phyloP scores from a whole-genome alignment of 2,797 vertebrate species.

The Sardinella longiceps region DNA sequence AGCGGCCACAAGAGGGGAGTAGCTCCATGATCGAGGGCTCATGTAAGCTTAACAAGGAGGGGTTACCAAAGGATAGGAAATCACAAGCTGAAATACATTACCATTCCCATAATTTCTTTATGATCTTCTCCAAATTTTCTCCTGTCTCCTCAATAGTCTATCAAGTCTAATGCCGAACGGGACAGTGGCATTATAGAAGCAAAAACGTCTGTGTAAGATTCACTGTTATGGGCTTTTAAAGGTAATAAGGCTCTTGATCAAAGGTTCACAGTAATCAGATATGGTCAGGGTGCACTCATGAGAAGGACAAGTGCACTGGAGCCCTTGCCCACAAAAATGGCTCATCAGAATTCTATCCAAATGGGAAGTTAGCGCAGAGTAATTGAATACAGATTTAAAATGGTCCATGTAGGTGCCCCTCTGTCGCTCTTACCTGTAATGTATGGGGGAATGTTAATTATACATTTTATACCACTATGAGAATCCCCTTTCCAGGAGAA shows the following conservation, averaged over 20 bases:
- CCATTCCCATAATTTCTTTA: constrained; percentile 60
- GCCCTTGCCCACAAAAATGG: constrained; percentile 68
- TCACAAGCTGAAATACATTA: constrained; percentile 58
- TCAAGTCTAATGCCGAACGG: constrained; percentile 59
- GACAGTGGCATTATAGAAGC: constrained; percentile 7
- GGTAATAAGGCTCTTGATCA: constrained; percentile 76
- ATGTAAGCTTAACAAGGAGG: constrained; percentile 29
- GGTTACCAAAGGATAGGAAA: constrained; percentile 50
- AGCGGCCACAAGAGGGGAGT: constrained; percentile 80
- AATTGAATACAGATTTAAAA: constrained; percentile 78
- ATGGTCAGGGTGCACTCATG: constrained; percentile 69
- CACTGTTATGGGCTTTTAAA: constrained; percentile 71
- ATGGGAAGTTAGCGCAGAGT: constrained; percentile 71
- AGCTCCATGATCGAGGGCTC: constrained; percentile 62
- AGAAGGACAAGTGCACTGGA: constrained; percentile 72
- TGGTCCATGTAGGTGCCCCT: constrained; percentile 68
- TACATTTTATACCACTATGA: constrained; percentile 64
- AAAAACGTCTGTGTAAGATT: constrained; percentile 21
- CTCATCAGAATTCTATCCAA: constrained; percentile 78
- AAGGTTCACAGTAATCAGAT: constrained; percentile 74
- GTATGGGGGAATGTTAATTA: constrained; percentile 73
- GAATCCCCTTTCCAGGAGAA: not conserved
- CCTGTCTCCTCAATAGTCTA: constrained; percentile 53
- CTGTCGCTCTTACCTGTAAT: constrained; percentile 60
- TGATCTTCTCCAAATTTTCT: constrained; percentile 51